A percentile compares a stretch with the other conserved stretches of the same genome.
These are phyloP conservation scores for Luscinia megarhynchos DNA, from an alignment of 2,797 vertebrate species.

Conservation along the genomic window DNA sequence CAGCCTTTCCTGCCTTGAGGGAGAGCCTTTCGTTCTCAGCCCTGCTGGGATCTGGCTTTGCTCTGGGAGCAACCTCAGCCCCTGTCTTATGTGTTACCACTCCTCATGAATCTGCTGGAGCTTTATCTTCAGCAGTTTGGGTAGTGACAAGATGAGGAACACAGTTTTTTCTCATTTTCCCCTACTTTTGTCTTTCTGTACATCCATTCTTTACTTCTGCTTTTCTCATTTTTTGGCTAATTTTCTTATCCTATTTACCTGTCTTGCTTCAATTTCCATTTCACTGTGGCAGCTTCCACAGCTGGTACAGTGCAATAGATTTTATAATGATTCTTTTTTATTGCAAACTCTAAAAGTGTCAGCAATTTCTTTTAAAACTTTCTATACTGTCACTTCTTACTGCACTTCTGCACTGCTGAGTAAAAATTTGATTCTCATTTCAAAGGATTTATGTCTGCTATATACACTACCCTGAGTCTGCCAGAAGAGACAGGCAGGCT, in stretches of 20 bases:
- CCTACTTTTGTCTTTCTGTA: neutral
- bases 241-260: neutral
- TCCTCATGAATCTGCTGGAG: neutral
- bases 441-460: neutral
- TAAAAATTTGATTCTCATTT: fast-evolving
- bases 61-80: neutral
- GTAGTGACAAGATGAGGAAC: neutral
- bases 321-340: neutral
- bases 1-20: neutral
- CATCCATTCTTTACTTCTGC: neutral
- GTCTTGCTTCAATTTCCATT: neutral
- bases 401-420: neutral
- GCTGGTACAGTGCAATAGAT: neutral
- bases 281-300: neutral
- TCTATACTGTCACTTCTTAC: neutral
- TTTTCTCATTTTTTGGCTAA: neutral
- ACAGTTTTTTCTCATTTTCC: neutral
- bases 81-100: neutral
- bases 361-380: neutral
- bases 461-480: neutral
- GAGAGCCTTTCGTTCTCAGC: neutral
- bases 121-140: neutral
- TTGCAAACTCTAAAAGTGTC: no score
- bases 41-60: neutral
- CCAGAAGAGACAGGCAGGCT: neutral